Evolutionary conservation across 2,113 vertebrate species (phyloP).

Genomic region (Ahaetulla prasina): DNA sequence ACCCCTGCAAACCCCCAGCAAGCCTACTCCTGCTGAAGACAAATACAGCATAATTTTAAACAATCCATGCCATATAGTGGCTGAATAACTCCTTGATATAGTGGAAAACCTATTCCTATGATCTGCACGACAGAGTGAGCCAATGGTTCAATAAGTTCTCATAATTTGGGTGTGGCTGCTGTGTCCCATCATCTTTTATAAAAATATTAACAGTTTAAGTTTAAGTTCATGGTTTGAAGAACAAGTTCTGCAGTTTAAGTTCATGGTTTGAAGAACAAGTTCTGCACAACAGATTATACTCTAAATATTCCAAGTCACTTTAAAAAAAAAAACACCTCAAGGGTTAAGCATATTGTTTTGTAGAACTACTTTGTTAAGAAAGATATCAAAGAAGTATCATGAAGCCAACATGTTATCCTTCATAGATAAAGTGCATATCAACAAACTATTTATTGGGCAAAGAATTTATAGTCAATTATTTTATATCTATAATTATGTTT

Average conservation of each 20-base stretch:
- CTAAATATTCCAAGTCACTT: neutral
- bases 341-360: neutral
- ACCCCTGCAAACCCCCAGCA: no score
- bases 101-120: neutral
- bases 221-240: neutral
- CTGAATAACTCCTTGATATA: neutral
- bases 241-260: neutral
- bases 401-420: neutral
- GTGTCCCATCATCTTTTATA: neutral
- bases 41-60: neutral
- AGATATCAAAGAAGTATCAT: neutral
- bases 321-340: neutral
- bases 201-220: neutral
- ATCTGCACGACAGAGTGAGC: neutral
- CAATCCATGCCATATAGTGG: neutral
- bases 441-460: neutral
- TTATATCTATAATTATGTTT: neutral
- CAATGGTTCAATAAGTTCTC: neutral
- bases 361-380: neutral
- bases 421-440: neutral
- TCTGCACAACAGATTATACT: neutral
- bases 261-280: neutral
- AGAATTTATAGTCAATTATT: neutral
- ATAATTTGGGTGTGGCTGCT: neutral
- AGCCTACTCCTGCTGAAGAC: neutral